Evolutionary conservation across 2,888 invertebrate species (phyloP), one percentile per base, ranked within the genome.

Genomic region (Euplagia quadripunctaria): DNA sequence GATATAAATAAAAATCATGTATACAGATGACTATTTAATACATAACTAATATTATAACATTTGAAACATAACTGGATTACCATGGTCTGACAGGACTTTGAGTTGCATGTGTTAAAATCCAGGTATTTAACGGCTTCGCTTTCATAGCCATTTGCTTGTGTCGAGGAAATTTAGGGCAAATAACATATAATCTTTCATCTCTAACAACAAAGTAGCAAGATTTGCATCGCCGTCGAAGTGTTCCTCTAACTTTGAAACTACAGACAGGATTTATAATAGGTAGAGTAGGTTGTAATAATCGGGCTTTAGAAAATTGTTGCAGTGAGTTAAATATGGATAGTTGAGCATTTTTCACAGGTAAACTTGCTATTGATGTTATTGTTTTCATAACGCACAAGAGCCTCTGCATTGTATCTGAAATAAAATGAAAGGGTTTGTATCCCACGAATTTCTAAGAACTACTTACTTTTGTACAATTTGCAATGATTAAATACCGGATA

Each of bases 101-200:
- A 41, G 97, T 97, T 6, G 97, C 98, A 90, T 97, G 97, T 1
- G 98, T 97, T 74, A 98, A 88, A 74, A 98, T 97, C 97, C 97
- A 98, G 31, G 97, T 97, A 83, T 97, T 97, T 79, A 96, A 96
- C 16, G 97, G 97, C 80, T 96, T 96, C 74, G 97, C 96, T 74
- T 96, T 96, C 96, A 97, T 97, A 20, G 97, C 93, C 97, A 97
- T 97, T 92, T 98, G 98, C 88, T 98, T 98, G 88, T 99, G 98
- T 58, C 98, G 96, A 42, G 97, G 97, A 87, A 97, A 97, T 49
- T 97, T 97, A 72, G 97, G 97, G 84, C 98, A 99, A 81, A 98
- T 96, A 64, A 98, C 97, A 90, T 97, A 97, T 82, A 97, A 88
- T 75, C 98, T 96, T 81, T 97, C 96, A 83, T 98, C 96, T 73